Evolutionary conservation across 2,797 vertebrate species (phyloP).

Genomic region (Coendou prehensilis): DNA sequence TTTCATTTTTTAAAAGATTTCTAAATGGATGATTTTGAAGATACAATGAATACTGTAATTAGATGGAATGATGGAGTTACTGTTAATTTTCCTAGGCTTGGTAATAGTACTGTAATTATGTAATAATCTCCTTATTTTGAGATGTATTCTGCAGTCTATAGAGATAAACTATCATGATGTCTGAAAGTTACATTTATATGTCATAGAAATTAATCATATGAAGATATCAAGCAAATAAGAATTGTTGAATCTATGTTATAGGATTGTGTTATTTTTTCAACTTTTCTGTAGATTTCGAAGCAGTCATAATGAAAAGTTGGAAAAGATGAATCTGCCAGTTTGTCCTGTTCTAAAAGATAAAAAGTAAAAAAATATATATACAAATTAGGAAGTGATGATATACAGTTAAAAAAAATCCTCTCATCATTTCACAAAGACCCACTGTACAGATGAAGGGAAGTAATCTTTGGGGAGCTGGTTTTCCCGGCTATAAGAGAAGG

Average conservation of each 20-base stretch:
- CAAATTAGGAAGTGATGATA: not conserved
- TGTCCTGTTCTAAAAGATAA: not conserved
- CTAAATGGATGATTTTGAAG: not conserved
- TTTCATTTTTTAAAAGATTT: constrained; percentile 16
- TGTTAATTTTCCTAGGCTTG: not conserved
- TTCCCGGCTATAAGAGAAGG: not conserved
- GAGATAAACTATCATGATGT: not conserved
- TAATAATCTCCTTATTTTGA: constrained; percentile 25
- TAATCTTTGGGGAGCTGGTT: not conserved
- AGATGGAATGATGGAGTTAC: not conserved
- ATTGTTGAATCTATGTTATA: not conserved
- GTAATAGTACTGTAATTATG: not conserved
- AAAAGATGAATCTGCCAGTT: constrained; percentile 13
- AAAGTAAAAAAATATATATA: not conserved
- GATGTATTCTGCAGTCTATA: not conserved
- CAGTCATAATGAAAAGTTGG: constrained; percentile 13
- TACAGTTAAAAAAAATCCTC: not conserved
- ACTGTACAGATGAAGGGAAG: not conserved
- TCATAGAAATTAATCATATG: not conserved
- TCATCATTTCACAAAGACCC: constrained; percentile 30
- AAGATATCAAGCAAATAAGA: constrained; percentile 9
- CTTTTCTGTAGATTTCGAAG: not conserved
- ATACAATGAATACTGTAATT: not conserved
- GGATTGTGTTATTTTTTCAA: not conserved
- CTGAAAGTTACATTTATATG: not conserved